Evolutionary conservation across 2,113 vertebrate species (phyloP), one percentile per base, ranked within the genome.

Genomic region (Neodontobutis hainanensis): DNA sequence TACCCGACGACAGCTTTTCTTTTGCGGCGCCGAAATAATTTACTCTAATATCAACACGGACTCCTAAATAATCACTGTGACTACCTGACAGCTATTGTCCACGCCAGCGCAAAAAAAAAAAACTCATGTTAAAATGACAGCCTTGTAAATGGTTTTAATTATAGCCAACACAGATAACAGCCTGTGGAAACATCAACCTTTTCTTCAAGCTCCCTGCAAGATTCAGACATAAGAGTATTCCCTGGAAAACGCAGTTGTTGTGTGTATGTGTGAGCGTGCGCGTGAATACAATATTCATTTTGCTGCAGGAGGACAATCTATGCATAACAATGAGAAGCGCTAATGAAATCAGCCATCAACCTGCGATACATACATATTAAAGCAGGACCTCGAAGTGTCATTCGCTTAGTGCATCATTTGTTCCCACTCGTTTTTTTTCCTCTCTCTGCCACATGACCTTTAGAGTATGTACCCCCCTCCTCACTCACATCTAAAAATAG

Each of bases 331-430:
- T 99, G 96, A 99, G 96, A 94, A 93, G 92, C 92, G 92, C 96
- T 98, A 98, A 98, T 98, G 96, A 98, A 98, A 98, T 96, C 96
- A 97, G 94, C 95, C 93, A 97, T 97, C 96, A 98, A 95, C 95
- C 95, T 97, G 93, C 94, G 96, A 95, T 95, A 96, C 95, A 95
- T 95, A 96, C 95, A 95, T 95, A 97, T 95, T 96, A 96, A 97
- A 96, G 92, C 92, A 94, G 92, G 94, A 94, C 94, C 94, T 93
- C 91, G 47, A 92, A 88, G 88, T 95, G 95, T 95, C 95, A 96
- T 94, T 94, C 95, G 91, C 93, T 95, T 95, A 96, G 94, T 94
- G 94, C 94, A 94, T 95, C 94, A 71, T 95, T 96, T 95, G 92
- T 95, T 95, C 91, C 89, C 91, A 89, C 91, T 88, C 88, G 70